A percentile compares a stretch with the other conserved stretches of the same genome.
These are phyloP conservation scores for Ephydatia muelleri DNA, from an alignment of 37 sponge, comb jelly and placozoan genomes.

Conservation along the genomic window DNA sequence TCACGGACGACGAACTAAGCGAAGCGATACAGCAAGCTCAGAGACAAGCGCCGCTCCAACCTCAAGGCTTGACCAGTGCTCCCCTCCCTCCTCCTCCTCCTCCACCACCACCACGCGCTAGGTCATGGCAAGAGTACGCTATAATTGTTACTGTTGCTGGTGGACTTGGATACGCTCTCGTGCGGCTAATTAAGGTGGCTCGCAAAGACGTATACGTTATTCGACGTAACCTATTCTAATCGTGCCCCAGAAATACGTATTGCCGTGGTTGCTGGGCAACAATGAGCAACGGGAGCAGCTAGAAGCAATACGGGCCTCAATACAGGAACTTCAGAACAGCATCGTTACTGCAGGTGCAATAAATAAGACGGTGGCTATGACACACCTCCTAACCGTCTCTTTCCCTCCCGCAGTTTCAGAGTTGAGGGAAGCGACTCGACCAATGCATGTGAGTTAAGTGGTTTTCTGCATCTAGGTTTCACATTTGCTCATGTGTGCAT, in stretches of 20 bases:
- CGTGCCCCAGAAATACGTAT: constrained; percentile 14
- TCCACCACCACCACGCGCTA: not conserved
- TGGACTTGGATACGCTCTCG: constrained; percentile 46
- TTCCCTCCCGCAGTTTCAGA: not conserved
- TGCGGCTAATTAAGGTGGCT: constrained; percentile 43
- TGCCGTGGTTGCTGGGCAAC: constrained; percentile 19
- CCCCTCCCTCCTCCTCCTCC: constrained; percentile 30
- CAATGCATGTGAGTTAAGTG: constrained; percentile 15
- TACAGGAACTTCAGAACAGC: constrained; percentile 3
- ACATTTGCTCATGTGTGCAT: not conserved
- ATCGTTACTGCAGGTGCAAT: constrained; percentile 9
- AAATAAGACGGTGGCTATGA: not conserved
- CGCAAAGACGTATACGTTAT: not conserved
- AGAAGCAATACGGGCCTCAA: not conserved
- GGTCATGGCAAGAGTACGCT: constrained; percentile 47
- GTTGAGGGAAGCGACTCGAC: constrained; percentile 9
- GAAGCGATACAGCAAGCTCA: constrained; percentile 29
- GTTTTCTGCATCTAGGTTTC: not conserved
- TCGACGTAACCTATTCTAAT: not conserved
- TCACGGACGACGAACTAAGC: constrained; percentile 55
- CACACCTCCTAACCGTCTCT: not conserved
- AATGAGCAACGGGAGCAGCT: constrained; percentile 5
- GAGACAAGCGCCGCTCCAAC: not conserved
- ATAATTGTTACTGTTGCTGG: constrained; percentile 45
- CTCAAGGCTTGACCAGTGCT: not conserved